Evolutionary conservation across 2,113 vertebrate species (phyloP).

Genomic region (Myotis yumanensis): DNA sequence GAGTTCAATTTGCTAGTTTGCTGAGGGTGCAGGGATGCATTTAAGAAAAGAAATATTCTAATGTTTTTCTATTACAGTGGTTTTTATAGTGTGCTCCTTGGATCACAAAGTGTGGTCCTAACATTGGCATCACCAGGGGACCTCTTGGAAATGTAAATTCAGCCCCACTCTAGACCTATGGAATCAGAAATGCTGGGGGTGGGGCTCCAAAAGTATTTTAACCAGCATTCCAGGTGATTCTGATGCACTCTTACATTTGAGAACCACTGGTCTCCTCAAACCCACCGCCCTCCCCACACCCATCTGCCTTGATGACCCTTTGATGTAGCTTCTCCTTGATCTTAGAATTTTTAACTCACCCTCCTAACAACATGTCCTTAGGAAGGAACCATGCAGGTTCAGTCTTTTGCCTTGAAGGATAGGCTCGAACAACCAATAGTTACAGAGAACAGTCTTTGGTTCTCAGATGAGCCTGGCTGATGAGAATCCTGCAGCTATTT

Average conservation of each 20-base stretch:
- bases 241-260: background rate
- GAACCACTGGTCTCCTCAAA: background rate
- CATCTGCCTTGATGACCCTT: background rate
- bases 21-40: background rate
- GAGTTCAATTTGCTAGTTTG: background rate
- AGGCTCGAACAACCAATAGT: background rate
- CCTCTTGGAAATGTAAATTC: background rate
- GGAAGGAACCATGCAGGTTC: background rate
- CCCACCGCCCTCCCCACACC: background rate
- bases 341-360: background rate
- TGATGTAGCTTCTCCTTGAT: background rate
- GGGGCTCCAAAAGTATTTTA: background rate
- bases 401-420: background rate
- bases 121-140: background rate
- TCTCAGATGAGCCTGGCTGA: background rate
- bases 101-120: background rate
- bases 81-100: background rate
- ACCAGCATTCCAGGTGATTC: background rate
- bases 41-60: background rate
- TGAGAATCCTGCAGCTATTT: background rate
- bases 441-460: background rate
- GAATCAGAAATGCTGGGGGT: background rate
- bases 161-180: background rate
- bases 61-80: background rate
- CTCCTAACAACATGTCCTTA: background rate